Evolutionary conservation across 2,797 vertebrate species (phyloP).

Genomic region (Agapornis canus): DNA sequence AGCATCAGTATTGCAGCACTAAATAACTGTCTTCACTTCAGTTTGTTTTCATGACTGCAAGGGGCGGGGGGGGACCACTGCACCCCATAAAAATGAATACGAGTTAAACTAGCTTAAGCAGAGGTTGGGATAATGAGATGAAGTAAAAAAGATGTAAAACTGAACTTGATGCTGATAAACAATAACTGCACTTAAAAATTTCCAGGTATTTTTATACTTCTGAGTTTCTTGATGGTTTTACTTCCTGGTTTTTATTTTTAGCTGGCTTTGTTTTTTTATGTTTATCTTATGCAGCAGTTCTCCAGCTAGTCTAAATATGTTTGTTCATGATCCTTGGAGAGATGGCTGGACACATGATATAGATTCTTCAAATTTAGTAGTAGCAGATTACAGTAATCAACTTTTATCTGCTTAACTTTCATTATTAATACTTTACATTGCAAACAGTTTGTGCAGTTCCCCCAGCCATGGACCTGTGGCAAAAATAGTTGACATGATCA

Average conservation of each 20-base stretch:
- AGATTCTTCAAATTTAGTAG: constrained; percentile 31
- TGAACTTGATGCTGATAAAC: not conserved
- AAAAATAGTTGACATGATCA: not conserved
- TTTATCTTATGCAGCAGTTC: constrained; percentile 41
- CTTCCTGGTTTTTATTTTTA: constrained; percentile 49
- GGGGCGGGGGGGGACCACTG: rapidly evolving
- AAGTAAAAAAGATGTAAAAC: not conserved
- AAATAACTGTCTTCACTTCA: not conserved
- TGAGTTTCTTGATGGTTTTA: constrained; percentile 1
- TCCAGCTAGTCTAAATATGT: constrained; percentile 23
- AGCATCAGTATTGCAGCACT: not conserved
- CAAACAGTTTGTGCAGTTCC: not conserved
- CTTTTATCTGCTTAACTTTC: not conserved
- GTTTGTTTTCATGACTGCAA: not conserved
- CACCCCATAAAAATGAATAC: not conserved
- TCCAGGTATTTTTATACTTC: constrained; percentile 14
- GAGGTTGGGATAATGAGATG: not conserved
- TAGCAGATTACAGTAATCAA: not conserved
- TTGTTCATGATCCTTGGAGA: constrained; percentile 42
- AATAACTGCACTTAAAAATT: not conserved
- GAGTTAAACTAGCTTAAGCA: not conserved
- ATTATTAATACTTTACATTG: not conserved
- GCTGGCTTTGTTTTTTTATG: constrained; percentile 12
- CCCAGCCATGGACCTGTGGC: not conserved
- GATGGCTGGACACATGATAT: constrained; percentile 7